phyloP scores from a whole-genome alignment of 2,113 vertebrate species.

The Jaculus jaculus region DNA sequence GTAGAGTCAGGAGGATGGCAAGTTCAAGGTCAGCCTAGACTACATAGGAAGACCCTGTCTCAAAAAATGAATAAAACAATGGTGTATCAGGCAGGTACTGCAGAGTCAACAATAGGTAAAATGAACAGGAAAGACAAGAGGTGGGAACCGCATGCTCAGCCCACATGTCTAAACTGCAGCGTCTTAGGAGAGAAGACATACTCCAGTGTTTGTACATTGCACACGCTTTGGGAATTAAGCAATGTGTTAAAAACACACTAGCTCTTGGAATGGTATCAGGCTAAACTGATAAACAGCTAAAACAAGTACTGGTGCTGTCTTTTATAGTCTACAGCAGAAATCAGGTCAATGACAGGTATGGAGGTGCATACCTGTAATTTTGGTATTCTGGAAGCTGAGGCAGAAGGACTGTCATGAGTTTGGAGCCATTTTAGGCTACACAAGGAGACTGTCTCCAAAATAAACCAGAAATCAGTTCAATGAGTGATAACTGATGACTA shows the following conservation, averaged over 20 bases:
- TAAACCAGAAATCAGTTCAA: background rate
- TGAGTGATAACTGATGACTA: background rate
- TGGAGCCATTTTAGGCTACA: background rate
- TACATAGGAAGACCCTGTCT: background rate
- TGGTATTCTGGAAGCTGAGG: background rate
- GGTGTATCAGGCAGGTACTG: background rate
- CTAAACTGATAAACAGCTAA: background rate
- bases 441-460: background rate
- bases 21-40: background rate
- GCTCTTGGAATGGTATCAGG: background rate
- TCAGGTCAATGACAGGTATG: background rate
- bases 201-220: background rate
- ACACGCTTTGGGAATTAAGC: background rate
- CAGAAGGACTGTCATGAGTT: background rate
- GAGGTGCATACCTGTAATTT: background rate
- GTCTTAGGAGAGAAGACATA: background rate
- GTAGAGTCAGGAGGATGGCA: background rate
- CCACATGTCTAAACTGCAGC: background rate
- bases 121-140: background rate
- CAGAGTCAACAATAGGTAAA: background rate
- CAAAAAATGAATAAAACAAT: background rate
- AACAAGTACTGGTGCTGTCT: background rate
- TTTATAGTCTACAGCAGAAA: background rate
- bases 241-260: too few relatives aligned
- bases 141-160: accelerated